Evolutionary conservation across 2,888 invertebrate genomes (phyloP).

Genomic region (Dugesia japonica): DNA sequence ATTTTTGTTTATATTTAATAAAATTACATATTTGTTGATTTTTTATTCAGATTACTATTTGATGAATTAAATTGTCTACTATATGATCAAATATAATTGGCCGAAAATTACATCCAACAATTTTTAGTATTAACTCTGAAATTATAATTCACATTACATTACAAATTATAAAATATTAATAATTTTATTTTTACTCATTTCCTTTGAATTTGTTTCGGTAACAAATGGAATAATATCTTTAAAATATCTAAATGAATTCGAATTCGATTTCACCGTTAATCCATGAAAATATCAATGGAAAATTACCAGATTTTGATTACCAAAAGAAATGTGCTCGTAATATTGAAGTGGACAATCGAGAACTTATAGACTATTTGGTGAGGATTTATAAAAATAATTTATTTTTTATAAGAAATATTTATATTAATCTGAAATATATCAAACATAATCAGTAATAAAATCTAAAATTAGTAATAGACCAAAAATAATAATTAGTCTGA

Average conservation of each 20-base stretch:
- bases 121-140: not conserved
- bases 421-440: too few species aligned
- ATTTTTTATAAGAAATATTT: too few species aligned
- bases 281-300: not conserved
- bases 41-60: too few species aligned
- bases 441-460: too few species aligned
- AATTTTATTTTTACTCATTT: too few species aligned
- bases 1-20: too few species aligned
- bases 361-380: constrained; percentile 4
- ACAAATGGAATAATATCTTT: not conserved
- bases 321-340: constrained; percentile 7
- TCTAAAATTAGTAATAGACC: too few species aligned
- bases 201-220: not conserved
- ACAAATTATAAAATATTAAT: not conserved
- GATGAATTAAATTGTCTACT: too few species aligned
- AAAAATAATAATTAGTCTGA: too few species aligned
- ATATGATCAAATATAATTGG: not conserved
- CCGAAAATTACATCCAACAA: constrained; percentile 1
- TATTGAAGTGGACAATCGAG: not conserved
- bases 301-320: constrained; percentile 14
- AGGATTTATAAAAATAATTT: too few species aligned
- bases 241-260: not conserved
- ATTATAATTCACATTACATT: too few species aligned
- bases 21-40: too few species aligned
- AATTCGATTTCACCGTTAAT: not conserved